Evolutionary conservation across 2,888 invertebrate genomes (phyloP).

Genomic region (Meteorus colon): DNA sequence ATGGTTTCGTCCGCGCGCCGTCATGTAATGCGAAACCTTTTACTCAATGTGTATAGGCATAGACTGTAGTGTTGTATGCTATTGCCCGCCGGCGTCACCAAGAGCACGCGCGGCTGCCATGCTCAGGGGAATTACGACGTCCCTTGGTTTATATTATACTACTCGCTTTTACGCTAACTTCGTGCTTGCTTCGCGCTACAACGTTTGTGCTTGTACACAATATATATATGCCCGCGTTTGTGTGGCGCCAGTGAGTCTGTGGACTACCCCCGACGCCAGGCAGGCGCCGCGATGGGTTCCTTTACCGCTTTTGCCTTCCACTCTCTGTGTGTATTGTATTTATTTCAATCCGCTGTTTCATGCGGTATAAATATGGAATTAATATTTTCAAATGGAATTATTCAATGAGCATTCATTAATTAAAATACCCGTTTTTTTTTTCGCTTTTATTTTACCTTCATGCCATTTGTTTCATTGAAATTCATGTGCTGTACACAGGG

Average conservation of each 20-base stretch:
- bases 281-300: conserved; percentile 17
- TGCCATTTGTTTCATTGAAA: neutral
- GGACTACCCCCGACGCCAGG: conserved; percentile 37
- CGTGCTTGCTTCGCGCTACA: conserved; percentile 23
- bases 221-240: neutral
- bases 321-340: conserved; percentile 15
- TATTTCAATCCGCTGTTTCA: conserved; percentile 3
- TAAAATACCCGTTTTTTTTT: neutral
- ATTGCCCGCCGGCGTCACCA: conserved; percentile 25
- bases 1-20: neutral
- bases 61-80: neutral
- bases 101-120: conserved; percentile 12
- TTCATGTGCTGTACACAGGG: no score
- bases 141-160: conserved; percentile 27
- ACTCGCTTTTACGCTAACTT: conserved; percentile 33
- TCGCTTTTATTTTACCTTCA: neutral
- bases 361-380: conserved; percentile 4
- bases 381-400: conserved; percentile 1
- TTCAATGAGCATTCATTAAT: neutral
- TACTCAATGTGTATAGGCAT: conserved; percentile 3
- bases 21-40: neutral
- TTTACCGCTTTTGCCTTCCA: conserved; percentile 17
- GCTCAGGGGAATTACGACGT: conserved; percentile 29
- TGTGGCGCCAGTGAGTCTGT: conserved; percentile 41
- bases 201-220: neutral